A percentile compares a stretch with the other conserved stretches of the same genome.
Evolutionary conservation across 2,888 invertebrate species (phyloP).

Genomic region (Epiblema foenella): DNA sequence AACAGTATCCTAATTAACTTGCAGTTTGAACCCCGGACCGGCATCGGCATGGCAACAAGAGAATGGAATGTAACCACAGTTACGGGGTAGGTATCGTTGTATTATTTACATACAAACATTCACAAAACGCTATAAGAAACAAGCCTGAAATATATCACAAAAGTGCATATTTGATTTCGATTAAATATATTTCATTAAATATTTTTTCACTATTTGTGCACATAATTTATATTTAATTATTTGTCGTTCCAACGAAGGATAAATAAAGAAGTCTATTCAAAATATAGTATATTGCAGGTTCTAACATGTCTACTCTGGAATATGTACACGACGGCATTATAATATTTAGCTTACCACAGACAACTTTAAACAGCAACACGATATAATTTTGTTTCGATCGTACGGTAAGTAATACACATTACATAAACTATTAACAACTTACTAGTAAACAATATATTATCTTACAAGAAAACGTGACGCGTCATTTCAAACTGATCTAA

Average conservation of each 20-base stretch:
- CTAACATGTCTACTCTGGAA: slow-evolving; percentile 55
- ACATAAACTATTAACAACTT: slow-evolving; percentile 83
- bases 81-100: slow-evolving; percentile 60
- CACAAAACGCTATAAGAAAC: slow-evolving; percentile 36
- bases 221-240: slow-evolving; percentile 45
- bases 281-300: slow-evolving; percentile 60
- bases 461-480: slow-evolving; percentile 70
- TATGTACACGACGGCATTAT: slow-evolving; percentile 72
- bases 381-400: slow-evolving; percentile 74
- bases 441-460: slow-evolving; percentile 78
- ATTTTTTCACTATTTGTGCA: slow-evolving; percentile 45
- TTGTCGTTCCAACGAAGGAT: slow-evolving; percentile 53
- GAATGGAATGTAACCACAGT: slow-evolving; percentile 79
- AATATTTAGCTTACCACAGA: slow-evolving; percentile 53
- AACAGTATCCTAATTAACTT: slow-evolving; percentile 77
- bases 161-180: slow-evolving; percentile 43
- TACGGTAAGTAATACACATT: slow-evolving; percentile 76
- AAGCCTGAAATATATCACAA: slow-evolving; percentile 44
- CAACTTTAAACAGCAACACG: slow-evolving; percentile 59
- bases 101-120: slow-evolving; percentile 63
- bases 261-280: slow-evolving; percentile 61
- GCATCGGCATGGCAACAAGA: slow-evolving; percentile 42
- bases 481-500: slow-evolving; percentile 50
- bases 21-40: slow-evolving; percentile 34
- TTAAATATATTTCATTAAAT: slow-evolving; percentile 42